Conservation (phyloP, 2,888 invertebrate genomes). For the Folsomia candida region DNA sequence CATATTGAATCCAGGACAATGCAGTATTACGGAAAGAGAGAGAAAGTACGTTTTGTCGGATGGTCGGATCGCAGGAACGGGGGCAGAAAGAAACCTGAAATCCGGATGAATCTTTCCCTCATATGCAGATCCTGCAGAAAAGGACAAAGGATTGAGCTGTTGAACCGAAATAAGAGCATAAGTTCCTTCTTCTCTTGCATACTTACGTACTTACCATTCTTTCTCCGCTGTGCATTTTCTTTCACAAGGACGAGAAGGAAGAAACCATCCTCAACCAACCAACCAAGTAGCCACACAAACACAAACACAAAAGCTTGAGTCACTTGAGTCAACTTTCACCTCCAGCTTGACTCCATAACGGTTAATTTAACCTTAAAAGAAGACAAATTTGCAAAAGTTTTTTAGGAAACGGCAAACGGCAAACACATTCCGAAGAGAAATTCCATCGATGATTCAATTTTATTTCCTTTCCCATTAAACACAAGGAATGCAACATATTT, state of each 20-base stretch:
- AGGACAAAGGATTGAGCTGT: not conserved
- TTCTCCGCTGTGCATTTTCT: not conserved
- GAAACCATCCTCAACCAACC: not conserved
- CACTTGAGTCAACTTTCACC: no score
- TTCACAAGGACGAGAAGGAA: not conserved
- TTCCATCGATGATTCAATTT: no score
- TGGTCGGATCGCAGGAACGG: not conserved
- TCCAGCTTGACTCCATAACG: not conserved
- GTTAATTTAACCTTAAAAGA: not conserved
- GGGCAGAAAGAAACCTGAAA: not conserved
- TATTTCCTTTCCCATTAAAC: no score
- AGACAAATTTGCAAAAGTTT: not conserved
- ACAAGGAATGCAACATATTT: no score
- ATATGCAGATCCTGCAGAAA: not conserved
- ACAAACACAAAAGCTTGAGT: no score
- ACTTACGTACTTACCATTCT: not conserved
- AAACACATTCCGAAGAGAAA: no score
- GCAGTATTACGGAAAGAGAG: not conserved
- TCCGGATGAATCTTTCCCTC: not conserved
- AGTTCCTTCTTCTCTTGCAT: not conserved
- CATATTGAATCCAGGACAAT: not conserved
- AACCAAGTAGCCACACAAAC: not conserved
- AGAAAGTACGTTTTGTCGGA: not conserved
- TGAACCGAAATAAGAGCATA: slow-evolving; percentile 6
- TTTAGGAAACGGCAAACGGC: no score